phyloP scores from a whole-genome alignment of 2,888 invertebrate species.

The Leptodirus hochenwartii region DNA sequence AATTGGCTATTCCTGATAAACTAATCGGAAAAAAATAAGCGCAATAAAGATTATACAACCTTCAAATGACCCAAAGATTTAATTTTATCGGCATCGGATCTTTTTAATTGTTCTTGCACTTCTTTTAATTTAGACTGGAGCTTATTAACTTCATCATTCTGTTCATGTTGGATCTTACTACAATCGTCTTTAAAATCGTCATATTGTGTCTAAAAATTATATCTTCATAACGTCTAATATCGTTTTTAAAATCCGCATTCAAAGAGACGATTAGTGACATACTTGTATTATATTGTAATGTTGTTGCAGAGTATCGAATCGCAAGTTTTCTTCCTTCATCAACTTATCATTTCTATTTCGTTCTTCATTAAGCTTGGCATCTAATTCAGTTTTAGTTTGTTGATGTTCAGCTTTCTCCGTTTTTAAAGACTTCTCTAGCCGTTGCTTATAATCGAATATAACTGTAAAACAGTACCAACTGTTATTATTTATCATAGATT shows the following conservation, averaged over 20 bases:
- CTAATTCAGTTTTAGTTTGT: constrained; percentile 30
- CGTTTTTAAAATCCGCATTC: constrained; percentile 4
- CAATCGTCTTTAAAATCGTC: constrained; percentile 32
- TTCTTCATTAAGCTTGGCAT: constrained; percentile 29
- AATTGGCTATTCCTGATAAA: no score
- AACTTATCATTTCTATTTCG: constrained; percentile 30
- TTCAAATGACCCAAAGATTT: constrained; percentile 15
- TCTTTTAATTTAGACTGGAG: constrained; percentile 30
- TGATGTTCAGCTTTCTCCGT: constrained; percentile 34
- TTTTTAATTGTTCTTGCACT: constrained; percentile 29
- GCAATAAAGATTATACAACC: constrained; percentile 11
- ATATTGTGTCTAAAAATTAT: constrained; percentile 28
- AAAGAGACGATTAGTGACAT: constrained; percentile 10
- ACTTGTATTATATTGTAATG: constrained; percentile 33
- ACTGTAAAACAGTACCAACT: constrained; percentile 25
- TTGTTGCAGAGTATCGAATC: constrained; percentile 34
- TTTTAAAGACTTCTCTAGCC: constrained; percentile 36
- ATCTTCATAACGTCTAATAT: no score
- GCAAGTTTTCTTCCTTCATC: constrained; percentile 29
- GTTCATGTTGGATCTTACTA: constrained; percentile 28
- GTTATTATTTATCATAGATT: constrained; percentile 7
- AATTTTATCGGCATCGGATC: constrained; percentile 22
- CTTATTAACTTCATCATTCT: constrained; percentile 29
- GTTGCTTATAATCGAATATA: constrained; percentile 36
- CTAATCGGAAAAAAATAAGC: no score